Percentiles rank a stretch among this genome's conserved stretches.
Conservation (phyloP, 2,888 invertebrate genomes). For the Strigamia transsilvanica region DNA sequence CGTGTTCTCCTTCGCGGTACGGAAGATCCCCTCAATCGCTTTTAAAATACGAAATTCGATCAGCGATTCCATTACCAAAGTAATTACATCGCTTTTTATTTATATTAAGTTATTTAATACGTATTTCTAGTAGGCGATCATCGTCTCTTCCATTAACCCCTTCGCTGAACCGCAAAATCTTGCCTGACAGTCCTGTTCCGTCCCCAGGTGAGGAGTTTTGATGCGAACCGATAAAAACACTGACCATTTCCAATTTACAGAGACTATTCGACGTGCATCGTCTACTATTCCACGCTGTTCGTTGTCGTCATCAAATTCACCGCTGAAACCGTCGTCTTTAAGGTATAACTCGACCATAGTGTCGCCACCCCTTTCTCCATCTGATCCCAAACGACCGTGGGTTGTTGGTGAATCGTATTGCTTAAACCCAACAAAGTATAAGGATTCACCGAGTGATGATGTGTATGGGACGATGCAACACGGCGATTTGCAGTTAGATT, state of each 20-base stretch:
- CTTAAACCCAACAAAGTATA: background rate
- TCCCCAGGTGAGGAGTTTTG: slow-evolving; percentile 54
- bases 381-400: slow-evolving; percentile 20
- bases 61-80: slow-evolving; percentile 51
- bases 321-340: slow-evolving; percentile 20
- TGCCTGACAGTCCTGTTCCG: slow-evolving; percentile 54
- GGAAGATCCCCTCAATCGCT: background rate
- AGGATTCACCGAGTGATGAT: background rate
- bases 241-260: background rate
- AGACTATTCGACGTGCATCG: slow-evolving; percentile 32
- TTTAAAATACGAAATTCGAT: slow-evolving; percentile 14
- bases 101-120: background rate
- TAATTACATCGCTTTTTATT: background rate
- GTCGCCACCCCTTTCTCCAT: slow-evolving; percentile 27
- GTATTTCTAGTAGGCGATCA: slow-evolving; percentile 29
- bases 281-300: slow-evolving; percentile 16
- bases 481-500: slow-evolving; percentile 50
- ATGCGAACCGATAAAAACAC: background rate
- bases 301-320: background rate
- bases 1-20: background rate
- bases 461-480: slow-evolving; percentile 1
- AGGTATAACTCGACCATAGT: slow-evolving; percentile 27
- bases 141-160: slow-evolving; percentile 44
- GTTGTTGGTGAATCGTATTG: background rate
- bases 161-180: slow-evolving; percentile 21